phyloP scores from a whole-genome alignment of 2,888 invertebrate genomes.

The Dasypolia templi region DNA sequence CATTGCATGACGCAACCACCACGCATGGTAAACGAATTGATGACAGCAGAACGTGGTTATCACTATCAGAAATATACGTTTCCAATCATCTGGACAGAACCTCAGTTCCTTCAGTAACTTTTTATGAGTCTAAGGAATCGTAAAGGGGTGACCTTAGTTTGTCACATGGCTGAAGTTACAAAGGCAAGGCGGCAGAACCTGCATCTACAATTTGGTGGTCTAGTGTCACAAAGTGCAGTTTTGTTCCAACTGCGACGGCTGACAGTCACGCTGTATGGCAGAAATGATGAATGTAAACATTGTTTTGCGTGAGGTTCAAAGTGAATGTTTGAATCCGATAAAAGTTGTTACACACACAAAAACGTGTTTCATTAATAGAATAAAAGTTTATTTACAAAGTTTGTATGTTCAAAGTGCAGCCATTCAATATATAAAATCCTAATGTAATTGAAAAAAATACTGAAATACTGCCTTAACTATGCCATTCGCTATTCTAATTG shows the following conservation, averaged over 20 bases:
- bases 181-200: not conserved
- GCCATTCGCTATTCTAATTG: not conserved
- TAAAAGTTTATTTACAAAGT: constrained; percentile 5
- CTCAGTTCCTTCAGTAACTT: not conserved
- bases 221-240: constrained; percentile 42
- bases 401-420: not conserved
- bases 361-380: not conserved
- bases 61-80: not conserved
- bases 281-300: not conserved
- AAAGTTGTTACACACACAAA: constrained; percentile 16
- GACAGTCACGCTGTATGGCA: constrained; percentile 34
- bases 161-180: not conserved
- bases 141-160: not conserved
- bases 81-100: not conserved
- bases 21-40: not conserved
- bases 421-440: not conserved
- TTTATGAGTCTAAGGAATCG: not conserved
- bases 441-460: not conserved
- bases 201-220: not conserved
- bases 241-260: constrained; percentile 44
- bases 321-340: not conserved
- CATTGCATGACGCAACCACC: not conserved
- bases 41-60: not conserved
- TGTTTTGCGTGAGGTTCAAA: not conserved
- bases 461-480: not conserved